Evolutionary conservation across 2,888 invertebrate species (phyloP).

Genomic region (Cabera pusaria): DNA sequence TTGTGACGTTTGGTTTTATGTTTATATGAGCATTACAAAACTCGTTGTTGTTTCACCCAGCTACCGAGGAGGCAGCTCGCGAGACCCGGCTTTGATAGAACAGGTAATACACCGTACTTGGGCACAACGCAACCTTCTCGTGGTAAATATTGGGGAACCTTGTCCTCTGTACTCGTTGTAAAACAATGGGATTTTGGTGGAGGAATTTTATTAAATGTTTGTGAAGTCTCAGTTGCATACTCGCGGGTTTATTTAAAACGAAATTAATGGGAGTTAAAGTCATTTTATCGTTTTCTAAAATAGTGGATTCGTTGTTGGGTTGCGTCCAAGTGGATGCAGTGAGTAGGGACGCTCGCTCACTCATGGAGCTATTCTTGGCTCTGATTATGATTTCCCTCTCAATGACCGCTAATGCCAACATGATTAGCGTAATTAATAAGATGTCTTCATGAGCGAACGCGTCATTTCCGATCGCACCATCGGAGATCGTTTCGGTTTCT

Average conservation of each 20-base stretch:
- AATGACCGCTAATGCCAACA: constrained; percentile 16
- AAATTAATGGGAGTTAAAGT: constrained; percentile 31
- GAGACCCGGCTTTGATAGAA: constrained; percentile 84
- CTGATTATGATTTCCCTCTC: constrained; percentile 23
- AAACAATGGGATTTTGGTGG: constrained; percentile 46
- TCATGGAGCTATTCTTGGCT: constrained; percentile 52
- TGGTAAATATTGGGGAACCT: constrained; percentile 42
- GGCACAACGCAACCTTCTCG: constrained; percentile 61
- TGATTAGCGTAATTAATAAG: constrained; percentile 43
- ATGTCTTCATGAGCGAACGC: constrained; percentile 18
- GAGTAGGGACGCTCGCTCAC: constrained; percentile 60
- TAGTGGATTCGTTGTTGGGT: constrained; percentile 59
- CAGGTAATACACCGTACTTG: constrained; percentile 79
- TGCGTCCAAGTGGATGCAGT: constrained; percentile 75
- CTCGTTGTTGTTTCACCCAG: constrained; percentile 83
- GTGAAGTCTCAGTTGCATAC: constrained; percentile 27
- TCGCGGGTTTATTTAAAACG: constrained; percentile 16
- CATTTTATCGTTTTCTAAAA: constrained; percentile 35
- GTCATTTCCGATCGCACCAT: constrained; percentile 34
- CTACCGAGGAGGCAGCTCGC: constrained; percentile 83
- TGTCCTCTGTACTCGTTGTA: no score
- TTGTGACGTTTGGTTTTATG: constrained; percentile 80
- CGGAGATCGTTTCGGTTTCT: constrained; percentile 43
- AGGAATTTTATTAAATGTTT: constrained; percentile 30
- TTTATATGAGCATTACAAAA: constrained; percentile 78